Conservation (phyloP, 1,140 invertebrate genomes). For the Achatina immaculata region DNA sequence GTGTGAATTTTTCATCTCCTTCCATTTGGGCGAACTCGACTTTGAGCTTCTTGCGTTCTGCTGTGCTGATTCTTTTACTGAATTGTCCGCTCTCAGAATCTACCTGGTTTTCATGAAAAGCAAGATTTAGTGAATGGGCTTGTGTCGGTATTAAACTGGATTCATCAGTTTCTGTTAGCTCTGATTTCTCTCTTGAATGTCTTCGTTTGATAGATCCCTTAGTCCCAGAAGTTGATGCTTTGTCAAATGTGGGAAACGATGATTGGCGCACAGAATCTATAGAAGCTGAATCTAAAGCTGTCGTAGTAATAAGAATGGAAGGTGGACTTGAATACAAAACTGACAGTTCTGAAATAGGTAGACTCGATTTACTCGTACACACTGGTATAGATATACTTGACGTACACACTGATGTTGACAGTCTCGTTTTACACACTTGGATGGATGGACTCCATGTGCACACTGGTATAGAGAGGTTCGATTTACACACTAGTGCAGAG, state of each 20-base stretch:
- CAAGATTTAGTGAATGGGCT: not conserved
- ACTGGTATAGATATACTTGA: too few species aligned
- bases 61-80: conserved; percentile 75
- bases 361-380: too few species aligned
- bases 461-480: too few species aligned
- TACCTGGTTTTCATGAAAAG: not conserved
- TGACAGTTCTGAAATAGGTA: too few species aligned
- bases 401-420: too few species aligned
- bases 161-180: not conserved
- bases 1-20: conserved; percentile 33
- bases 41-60: conserved; percentile 50
- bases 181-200: not conserved
- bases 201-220: not conserved
- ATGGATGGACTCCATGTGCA: too few species aligned
- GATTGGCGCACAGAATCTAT: not conserved
- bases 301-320: not conserved
- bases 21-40: conserved; percentile 60
- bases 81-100: conserved; percentile 24
- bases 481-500: too few species aligned
- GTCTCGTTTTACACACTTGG: too few species aligned
- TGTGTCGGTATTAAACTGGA: not conserved
- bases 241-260: not conserved
- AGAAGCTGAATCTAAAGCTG: not conserved
- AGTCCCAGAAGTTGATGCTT: not conserved
- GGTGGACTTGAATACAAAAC: too few species aligned